Base-by-base conservation (phyloP, 2,888 invertebrate genomes). In the Cosmia pyralina region DNA sequence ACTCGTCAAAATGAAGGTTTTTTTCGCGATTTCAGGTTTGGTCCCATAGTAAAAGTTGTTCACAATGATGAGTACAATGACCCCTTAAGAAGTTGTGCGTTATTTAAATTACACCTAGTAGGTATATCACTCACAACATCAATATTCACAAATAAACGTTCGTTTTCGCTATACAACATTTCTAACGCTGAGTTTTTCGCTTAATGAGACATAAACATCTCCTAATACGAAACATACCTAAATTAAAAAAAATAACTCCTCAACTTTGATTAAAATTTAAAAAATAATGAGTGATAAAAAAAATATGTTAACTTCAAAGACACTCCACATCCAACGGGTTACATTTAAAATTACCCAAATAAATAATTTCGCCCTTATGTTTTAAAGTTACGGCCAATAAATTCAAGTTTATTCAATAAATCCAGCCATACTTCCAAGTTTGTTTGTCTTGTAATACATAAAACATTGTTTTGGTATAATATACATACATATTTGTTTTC, bases 351-450 rank as follows among this genome's bases (percentile, higher is more conserved):
- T 75, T 48, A 72, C 22, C 19, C 11, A 53, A 71, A 84, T 84
- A 85, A 85, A 82, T 85, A 69, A 80, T 52, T 22, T 22, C n/a
- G 15, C 15, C 71, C 72, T 64, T 75, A 79, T 60, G 72, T 79
- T 86, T 76, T 55, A 75, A 82, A 86, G 65, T 80, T 77, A 50
- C 44, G 11, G 64, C 67, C 83, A 73, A 86, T 86, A 86, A 80
- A 85, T 85, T 68, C 34, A 62, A 86, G 74, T 84, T 82, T 76
- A 85, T 83, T 81, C 72, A 86, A 85, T 85, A 85, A 85, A 83
- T 86, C 74, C 65, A 44, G 55, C 28, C 59, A 72, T 67, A 72
- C 65, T 78, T 84, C 74, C 74, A 63, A 52, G 55, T 77, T 46
- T 84, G 74, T 79, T 84, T 74, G 75, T 79, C 77, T 74, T 73